Evolutionary conservation across 37 sponge, comb jelly and placozoan species (phyloP).

Genomic region (Beroe ovata): DNA sequence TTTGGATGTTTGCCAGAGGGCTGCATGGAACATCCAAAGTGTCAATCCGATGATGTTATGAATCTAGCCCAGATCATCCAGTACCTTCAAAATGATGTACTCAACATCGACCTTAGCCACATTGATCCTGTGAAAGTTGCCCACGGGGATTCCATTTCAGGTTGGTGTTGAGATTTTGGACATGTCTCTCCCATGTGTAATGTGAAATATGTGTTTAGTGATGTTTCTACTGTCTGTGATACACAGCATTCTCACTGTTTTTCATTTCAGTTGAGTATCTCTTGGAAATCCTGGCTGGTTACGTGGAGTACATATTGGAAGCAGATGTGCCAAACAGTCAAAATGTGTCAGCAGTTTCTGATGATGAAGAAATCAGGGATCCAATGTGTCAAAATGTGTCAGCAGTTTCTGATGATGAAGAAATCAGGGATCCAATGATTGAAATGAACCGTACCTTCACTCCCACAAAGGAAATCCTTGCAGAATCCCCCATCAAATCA

Average conservation of each 20-base stretch:
- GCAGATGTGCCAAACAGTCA: not conserved
- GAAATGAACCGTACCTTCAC: conserved; percentile 1
- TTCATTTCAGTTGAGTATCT: conserved; percentile 8
- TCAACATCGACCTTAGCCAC: conserved; percentile 15
- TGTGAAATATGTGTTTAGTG: too few species aligned
- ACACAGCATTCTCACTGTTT: too few species aligned
- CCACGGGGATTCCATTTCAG: not conserved
- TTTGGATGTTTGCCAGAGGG: not conserved
- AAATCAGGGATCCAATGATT: not conserved
- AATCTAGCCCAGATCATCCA: not conserved
- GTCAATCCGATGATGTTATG: not conserved
- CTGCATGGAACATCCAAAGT: not conserved
- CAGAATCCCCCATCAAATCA: conserved; percentile 29
- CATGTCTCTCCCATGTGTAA: too few species aligned
- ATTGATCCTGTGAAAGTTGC: conserved; percentile 3
- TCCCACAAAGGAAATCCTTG: not conserved
- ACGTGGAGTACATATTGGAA: conserved; percentile 13
- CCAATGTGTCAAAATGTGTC: not conserved
- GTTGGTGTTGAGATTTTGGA: too few species aligned
- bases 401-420: not conserved
- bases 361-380: too few species aligned
- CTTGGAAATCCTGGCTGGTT: conserved; percentile 19
- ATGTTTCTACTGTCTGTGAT: too few species aligned
- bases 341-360: not conserved
- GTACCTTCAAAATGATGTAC: not conserved